phyloP scores from a whole-genome alignment of 2,797 vertebrate genomes.

The Orientallactaga sibirica region DNA sequence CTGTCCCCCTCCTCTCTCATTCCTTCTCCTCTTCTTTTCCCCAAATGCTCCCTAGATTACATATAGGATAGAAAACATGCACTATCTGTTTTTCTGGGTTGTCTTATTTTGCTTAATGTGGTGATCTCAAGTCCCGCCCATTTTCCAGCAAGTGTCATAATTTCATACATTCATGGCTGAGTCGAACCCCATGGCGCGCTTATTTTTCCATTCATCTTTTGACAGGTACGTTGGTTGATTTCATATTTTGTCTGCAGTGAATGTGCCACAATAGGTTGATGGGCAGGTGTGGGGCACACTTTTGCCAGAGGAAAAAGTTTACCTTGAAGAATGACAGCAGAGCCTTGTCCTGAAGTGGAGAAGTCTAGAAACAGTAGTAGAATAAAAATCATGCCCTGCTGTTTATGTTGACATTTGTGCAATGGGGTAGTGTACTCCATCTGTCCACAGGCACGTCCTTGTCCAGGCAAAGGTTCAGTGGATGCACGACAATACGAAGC shows the following conservation, averaged over 20 bases:
- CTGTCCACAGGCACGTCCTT: neutral
- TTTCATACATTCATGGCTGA: neutral
- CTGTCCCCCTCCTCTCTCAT: too few species aligned
- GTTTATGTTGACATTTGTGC: neutral
- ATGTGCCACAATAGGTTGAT: neutral
- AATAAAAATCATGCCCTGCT: neutral
- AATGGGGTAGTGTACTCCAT: neutral
- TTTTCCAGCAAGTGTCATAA: neutral
- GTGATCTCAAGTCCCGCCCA: neutral
- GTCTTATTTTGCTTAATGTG: neutral
- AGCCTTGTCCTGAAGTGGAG: neutral
- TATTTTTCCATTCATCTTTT: neutral
- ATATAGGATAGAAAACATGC: neutral
- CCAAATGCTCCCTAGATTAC: neutral
- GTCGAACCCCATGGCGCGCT: too few species aligned
- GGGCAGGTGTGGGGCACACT: neutral
- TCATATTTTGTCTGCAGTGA: neutral
- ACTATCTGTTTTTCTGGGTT: neutral
- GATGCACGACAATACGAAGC: accelerated
- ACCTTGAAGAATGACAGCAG: neutral
- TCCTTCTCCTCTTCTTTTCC: neutral
- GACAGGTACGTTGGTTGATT: neutral
- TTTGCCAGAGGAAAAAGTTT: neutral
- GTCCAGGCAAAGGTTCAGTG: neutral
- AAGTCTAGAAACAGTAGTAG: neutral